Evolutionary conservation across 2,113 vertebrate genomes (phyloP).

Genomic region (Campylorhamphus procurvoides): DNA sequence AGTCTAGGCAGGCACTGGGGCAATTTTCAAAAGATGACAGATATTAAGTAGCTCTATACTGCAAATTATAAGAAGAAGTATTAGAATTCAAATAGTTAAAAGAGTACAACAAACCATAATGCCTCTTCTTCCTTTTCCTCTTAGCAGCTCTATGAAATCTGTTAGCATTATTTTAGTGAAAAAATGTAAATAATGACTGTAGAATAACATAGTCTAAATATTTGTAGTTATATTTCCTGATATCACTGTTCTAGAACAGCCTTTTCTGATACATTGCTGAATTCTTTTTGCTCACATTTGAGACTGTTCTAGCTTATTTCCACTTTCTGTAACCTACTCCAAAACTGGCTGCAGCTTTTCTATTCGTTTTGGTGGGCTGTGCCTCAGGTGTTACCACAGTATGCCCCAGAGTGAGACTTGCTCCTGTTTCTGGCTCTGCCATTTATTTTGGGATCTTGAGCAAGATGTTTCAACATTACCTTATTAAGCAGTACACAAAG

Average conservation of each 20-base stretch:
- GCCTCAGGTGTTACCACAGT: not conserved
- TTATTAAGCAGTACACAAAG: not conserved
- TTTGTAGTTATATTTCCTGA: not conserved
- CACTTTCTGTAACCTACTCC: not conserved
- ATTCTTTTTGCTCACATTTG: not conserved
- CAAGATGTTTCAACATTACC: not conserved
- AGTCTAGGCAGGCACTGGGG: not conserved
- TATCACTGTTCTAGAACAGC: not conserved
- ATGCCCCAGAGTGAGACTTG: not conserved
- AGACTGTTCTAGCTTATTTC: not conserved
- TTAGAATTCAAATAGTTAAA: not conserved
- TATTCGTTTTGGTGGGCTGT: not conserved
- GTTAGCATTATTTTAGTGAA: not conserved
- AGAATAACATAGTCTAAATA: not conserved
- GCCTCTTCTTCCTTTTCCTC: not conserved
- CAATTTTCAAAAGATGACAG: not conserved
- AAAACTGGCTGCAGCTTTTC: not conserved
- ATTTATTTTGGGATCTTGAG: not conserved
- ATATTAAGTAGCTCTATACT: not conserved
- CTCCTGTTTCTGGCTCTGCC: not conserved
- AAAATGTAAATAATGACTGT: not conserved
- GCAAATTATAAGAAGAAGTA: not conserved
- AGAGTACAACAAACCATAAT: not conserved
- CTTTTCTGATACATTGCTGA: not conserved
- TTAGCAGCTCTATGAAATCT: not conserved